Evolutionary conservation across 2,888 invertebrate species (phyloP), one percentile per base, ranked within the genome.

Genomic region (Anoplius nigerrimus): DNA sequence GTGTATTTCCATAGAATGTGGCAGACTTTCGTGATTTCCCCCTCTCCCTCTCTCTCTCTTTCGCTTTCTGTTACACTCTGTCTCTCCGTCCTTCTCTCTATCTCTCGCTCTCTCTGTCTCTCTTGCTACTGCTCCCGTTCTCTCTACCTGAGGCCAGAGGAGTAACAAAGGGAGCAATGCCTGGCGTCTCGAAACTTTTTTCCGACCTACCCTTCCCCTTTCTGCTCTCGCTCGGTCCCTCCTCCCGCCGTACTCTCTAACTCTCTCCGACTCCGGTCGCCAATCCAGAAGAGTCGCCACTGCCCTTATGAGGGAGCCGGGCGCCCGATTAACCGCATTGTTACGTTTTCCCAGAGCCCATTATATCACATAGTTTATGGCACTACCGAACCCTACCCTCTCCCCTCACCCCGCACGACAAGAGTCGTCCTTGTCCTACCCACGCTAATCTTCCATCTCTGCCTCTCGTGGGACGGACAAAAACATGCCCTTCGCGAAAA

Each of bases 261-360:
- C 24, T 5, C 48, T 22, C 1, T 20, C 53, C 52, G 22, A 55
- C 2, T 11, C 55, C 16, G 22, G 20, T 48, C 53, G 15, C 34
- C 54, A 46, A 46, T 54, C 61, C 55, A 34, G 34, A 34, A 34
- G 45, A 24, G 56, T 13, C 60, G 58, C 53, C 48, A n/a, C 42
- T 46, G 48, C 66, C 61, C 66, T 60, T 61, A 60, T 42, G 66
- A 72, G 70, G 21, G 72, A 79, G 67, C 74, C 66, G 68, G 79
- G 74, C 81, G 80, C 70, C 80, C 84, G 84, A 85, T 85, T 83
- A 83, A 80, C 80, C 76, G 77, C 80, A 83, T 84, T 84, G 84
- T 84, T 82, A 75, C 74, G 66, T 71, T 76, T 76, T 75, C 74
- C 68, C 69, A 66, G 71, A 72, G 72, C 62, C 72, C 75, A 78